These are phyloP conservation scores for Parnassius apollo DNA, from an alignment of 2,888 invertebrate genomes.

Conservation along the genomic window DNA sequence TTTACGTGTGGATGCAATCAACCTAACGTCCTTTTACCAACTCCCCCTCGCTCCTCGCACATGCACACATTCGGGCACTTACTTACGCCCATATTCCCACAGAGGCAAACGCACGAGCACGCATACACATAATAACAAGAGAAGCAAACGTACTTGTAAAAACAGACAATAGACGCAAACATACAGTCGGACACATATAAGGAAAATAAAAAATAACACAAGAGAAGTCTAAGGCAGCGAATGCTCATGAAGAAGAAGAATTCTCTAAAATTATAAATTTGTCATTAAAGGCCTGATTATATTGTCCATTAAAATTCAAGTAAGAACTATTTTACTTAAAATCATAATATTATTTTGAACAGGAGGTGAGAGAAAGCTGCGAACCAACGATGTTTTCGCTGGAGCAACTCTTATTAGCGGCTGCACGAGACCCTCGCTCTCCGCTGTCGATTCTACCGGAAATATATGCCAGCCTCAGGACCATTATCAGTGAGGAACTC, in stretches of 20 bases:
- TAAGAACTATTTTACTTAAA: no score
- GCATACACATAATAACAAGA: neutral
- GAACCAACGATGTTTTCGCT: slow-evolving; percentile 95
- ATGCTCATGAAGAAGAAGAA: no score
- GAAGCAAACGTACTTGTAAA: neutral
- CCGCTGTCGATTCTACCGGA: slow-evolving; percentile 83
- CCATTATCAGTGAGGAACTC: slow-evolving; percentile 39
- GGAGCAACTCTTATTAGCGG: slow-evolving; percentile 88
- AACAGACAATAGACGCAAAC: neutral
- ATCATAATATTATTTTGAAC: slow-evolving; percentile 15
- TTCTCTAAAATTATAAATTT: slow-evolving; percentile 1
- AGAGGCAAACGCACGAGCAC: neutral
- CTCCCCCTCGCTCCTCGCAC: neutral
- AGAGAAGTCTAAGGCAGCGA: neutral
- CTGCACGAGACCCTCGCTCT: slow-evolving; percentile 85
- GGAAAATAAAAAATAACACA: neutral
- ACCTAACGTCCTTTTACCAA: no score
- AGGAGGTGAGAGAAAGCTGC: slow-evolving; percentile 91
- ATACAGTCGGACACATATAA: neutral
- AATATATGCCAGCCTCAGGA: slow-evolving; percentile 80
- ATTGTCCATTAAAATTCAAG: no score
- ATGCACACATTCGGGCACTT: neutral
- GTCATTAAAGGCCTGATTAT: neutral
- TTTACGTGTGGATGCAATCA: no score
- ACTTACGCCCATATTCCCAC: neutral